Conservation (phyloP, 2,888 invertebrate genomes). For the Scaptomyza caliginosa region DNA sequence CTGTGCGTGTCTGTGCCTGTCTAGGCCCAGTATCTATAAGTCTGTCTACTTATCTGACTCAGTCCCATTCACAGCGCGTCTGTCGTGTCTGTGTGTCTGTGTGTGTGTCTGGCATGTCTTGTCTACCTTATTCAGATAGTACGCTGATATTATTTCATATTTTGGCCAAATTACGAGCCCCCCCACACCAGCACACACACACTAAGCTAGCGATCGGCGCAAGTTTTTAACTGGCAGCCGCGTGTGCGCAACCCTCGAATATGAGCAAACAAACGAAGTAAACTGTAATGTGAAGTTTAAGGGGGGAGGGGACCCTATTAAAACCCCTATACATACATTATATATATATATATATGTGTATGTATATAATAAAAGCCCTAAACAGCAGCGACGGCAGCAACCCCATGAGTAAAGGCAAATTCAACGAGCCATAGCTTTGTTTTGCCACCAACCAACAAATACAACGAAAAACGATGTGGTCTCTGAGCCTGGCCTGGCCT, state of each 20-base stretch:
- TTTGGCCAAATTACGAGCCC: slow-evolving; percentile 59
- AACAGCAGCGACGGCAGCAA: slow-evolving; percentile 36
- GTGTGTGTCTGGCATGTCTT: slow-evolving; percentile 39
- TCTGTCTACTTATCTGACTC: slow-evolving; percentile 23
- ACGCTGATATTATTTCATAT: slow-evolving; percentile 62
- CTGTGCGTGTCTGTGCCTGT: slow-evolving; percentile 53
- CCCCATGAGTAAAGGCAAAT: slow-evolving; percentile 28
- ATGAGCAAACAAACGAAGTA: background rate
- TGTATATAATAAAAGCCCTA: slow-evolving; percentile 37
- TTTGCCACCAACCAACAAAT: background rate
- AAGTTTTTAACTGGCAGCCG: slow-evolving; percentile 61
- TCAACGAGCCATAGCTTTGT: slow-evolving; percentile 58
- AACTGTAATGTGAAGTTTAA: too few relatives aligned
- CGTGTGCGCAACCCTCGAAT: slow-evolving; percentile 48
- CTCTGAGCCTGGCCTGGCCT: slow-evolving; percentile 21
- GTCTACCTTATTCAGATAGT: slow-evolving; percentile 43
- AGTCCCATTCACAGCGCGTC: background rate
- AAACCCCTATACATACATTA: too few relatives aligned
- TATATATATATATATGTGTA: too few relatives aligned
- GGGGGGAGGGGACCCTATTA: slow-evolving; percentile 24
- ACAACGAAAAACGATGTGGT: slow-evolving; percentile 6
- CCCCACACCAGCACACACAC: slow-evolving; percentile 7
- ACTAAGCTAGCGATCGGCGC: slow-evolving; percentile 29
- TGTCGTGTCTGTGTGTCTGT: slow-evolving; percentile 11
- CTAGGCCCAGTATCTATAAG: slow-evolving; percentile 40